Evolutionary conservation across 2,888 invertebrate species (phyloP).

Genomic region (Loripinus fragilis): DNA sequence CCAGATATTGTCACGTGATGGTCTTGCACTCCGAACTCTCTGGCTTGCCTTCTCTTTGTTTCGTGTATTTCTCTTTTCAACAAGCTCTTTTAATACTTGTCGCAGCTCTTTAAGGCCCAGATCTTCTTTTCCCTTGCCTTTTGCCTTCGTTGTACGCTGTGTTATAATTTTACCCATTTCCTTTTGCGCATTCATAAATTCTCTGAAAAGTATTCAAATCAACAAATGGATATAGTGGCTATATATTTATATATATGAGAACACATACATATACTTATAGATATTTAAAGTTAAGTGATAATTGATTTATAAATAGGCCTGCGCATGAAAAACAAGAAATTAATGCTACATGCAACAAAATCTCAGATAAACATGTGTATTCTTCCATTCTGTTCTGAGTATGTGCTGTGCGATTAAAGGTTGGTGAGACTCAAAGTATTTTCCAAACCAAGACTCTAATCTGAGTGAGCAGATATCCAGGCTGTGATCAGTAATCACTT

Average conservation of each 20-base stretch:
- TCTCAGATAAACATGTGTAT: background rate
- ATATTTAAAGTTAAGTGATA: no score
- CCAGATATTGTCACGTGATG: conserved; percentile 49
- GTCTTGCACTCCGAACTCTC: conserved; percentile 50
- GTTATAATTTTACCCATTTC: conserved; percentile 69
- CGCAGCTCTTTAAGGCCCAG: conserved; percentile 67
- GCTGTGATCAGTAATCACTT: background rate
- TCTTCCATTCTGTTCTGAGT: background rate
- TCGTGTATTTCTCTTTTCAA: conserved; percentile 70
- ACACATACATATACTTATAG: no score
- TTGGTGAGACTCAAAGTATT: background rate
- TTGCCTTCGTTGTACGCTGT: conserved; percentile 68
- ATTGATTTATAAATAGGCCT: background rate
- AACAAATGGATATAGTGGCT: no score
- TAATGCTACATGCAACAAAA: background rate
- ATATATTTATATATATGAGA: no score
- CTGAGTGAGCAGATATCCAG: background rate
- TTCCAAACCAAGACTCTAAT: background rate
- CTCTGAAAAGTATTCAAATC: conserved; percentile 56
- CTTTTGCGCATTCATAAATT: conserved; percentile 72
- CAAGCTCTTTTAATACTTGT: conserved; percentile 70
- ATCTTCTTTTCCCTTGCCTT: conserved; percentile 67
- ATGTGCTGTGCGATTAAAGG: background rate
- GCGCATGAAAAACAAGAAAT: background rate
- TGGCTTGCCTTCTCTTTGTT: conserved; percentile 73